Evolutionary conservation across 2,113 vertebrate genomes (phyloP), one percentile per base, ranked within the genome.

Genomic region (Leptodactylus fuscus): DNA sequence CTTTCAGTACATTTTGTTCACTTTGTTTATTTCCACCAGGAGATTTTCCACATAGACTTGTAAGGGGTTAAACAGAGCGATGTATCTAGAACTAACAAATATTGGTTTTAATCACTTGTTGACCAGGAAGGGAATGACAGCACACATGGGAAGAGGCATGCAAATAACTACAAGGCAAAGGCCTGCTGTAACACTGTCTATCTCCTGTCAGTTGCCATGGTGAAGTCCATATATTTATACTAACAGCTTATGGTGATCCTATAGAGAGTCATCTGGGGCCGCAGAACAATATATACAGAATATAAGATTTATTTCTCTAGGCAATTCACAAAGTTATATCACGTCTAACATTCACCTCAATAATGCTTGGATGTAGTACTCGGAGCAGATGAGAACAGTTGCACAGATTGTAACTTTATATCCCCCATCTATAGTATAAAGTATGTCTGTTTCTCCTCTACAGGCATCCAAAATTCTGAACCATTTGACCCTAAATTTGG

Each of bases 141-240:
- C 46, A 53, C 65, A 58, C 83, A 58, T 71, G 76, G 75, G 62
- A 49, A 11, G 48, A 71, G 60, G 44, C 75, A 85, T 41, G 74
- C 71, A 58, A 75, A 55, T 51, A 77, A 27, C 73, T 69, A 13
- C 22, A 83, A 8, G 65, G 67, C 49, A 38, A 20, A 84, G 79
- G 29, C 34, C 32, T 48, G 34, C 69, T 71, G 77, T 73, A 86
- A 69, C 27, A 32, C 51, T 58, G 76, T 85, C 76, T 60, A 41
- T 80, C 36, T 62, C 15, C 70, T 60, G 22, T 81, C 48, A 29
- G 84, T 86, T 86, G 65, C 84, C 70, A 80, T 51, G 77, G 76
- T 73, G 77, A 86, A 27, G 6, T 55, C 36, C 55, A 58, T 58
- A 55, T 86, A 86, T 86, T 86, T 86, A 81, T 53, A 81, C 38